These are phyloP conservation scores for Trematomus loennbergii DNA, from an alignment of 2,113 vertebrate species.

Conservation along the genomic window DNA sequence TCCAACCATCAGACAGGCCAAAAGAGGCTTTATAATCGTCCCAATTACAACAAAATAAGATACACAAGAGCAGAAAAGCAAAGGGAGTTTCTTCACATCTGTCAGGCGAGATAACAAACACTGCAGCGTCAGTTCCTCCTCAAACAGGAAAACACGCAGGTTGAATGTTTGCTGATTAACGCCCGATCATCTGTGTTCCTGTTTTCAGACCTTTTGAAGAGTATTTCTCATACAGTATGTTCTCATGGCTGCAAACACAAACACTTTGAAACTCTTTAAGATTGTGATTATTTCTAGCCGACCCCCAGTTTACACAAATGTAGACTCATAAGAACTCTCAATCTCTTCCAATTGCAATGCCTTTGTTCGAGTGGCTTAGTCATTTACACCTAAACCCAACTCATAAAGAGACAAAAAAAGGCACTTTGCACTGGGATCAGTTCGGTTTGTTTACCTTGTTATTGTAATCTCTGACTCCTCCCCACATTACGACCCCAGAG, in stretches of 20 bases:
- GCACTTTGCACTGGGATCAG: background rate
- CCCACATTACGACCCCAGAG: constrained; percentile 93
- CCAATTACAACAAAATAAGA: background rate
- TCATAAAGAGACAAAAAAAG: too few species aligned
- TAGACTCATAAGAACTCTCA: too few species aligned
- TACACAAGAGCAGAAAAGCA: background rate
- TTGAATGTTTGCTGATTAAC: constrained; percentile 28
- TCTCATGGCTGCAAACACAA: background rate
- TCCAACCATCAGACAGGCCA: background rate
- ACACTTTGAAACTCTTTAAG: too few species aligned
- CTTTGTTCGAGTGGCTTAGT: too few species aligned
- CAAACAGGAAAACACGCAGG: constrained; percentile 28
- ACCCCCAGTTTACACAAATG: too few species aligned
- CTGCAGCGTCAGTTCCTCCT: background rate
- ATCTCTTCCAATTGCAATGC: too few species aligned
- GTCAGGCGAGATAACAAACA: constrained; percentile 29
- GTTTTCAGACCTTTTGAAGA: constrained; percentile 20
- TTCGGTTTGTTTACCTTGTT: constrained; percentile 81
- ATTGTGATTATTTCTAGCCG: too few species aligned
- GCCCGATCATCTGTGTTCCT: constrained; percentile 25
- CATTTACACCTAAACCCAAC: too few species aligned
- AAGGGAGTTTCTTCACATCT: constrained; percentile 4
- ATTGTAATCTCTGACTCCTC: constrained; percentile 85
- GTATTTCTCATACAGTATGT: background rate
- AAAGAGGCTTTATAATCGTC: too few species aligned